Evolutionary conservation across 2,113 vertebrate genomes (phyloP), one percentile per base, ranked within the genome.

Genomic region (Forbesichthys papilliferus): DNA sequence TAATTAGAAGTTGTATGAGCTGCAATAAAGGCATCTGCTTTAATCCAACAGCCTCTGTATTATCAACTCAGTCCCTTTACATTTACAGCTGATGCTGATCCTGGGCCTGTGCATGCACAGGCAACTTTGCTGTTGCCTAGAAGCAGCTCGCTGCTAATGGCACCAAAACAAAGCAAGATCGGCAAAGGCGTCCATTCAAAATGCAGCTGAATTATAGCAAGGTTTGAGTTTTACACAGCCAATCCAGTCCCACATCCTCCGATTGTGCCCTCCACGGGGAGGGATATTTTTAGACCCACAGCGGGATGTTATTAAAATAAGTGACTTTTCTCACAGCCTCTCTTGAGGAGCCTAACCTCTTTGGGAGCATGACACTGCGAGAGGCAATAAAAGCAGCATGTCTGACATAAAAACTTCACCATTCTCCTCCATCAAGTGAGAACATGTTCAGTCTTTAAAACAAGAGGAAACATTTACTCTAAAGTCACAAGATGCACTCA

Each of bases 171-270:
- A 83, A 86, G 68, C 64, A 42, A 20, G 14, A 10, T 78, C 68
- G 77, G 79, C 85, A 82, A 90, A 86, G 56, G 68, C 71, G 62
- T 62, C 71, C 74, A 66, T 83, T 90, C 68, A 85, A 84, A 42
- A 76, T 14, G 0, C 70, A 73, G 76, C 64, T 66, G 0, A 53
- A 77, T 79, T 85, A 78, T 72, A 20, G 61, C 7, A 64, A 66
- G 64, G 56, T 27, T 79, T 79, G 73, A 61, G 80, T 79, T 87
- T 76, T 68, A 68, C 86, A 12, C 72, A 65, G 73, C 61, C 63
- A 66, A 77, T 72, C 78, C 74, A 80, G 81, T 81, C 79, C 71
- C 77, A 86, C 77, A 86, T 89, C 88, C 84, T 84, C 63, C 75
- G 18, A 90, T 90, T 92, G 88, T 90, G 63, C 18, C 71, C 62